Base-by-base conservation (phyloP, 1,140 invertebrate genomes). In the Dreissena rostriformis region DNA sequence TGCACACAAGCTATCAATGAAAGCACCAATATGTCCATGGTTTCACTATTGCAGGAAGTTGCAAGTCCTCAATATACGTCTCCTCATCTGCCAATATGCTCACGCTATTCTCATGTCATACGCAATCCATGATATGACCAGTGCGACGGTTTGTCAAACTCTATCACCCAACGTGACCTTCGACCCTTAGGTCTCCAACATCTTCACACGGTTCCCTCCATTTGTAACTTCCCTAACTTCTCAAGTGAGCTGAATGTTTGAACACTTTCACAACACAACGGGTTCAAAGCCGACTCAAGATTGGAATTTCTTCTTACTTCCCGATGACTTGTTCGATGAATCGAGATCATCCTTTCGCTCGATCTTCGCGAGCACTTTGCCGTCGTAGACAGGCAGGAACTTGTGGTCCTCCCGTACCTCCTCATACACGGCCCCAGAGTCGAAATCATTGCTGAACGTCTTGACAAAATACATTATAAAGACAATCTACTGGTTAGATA, bases 401-500 rank as follows among this genome's bases (percentile, higher is more conserved):
- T 28, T 57, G 29, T n/a, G 57, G 24, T 84, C 82, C n/a, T 84
- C 82, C 29, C 70, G 76, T 12, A 77, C 53, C 61, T 84, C 82
- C 70, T 84, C 82, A 65, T 77, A 84, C 7, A 84, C 82, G n/a
- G 68, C 82, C 55, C 77, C 82, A 0, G 74, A 84, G 52, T 84
- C 82, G 61, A 84, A 84, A 22, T 84, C 82, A 65, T 77, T 84
- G 66, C 51, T 84, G 67, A 72, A 70, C 19, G 82, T 78, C 73
- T 84, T 84, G 22, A 84, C 74, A 72, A 84, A 84, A 72, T 77
- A 84, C 55, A 73, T 84, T 52, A 7, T 77, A 83, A 57, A 15
- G 67, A 82, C 11, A 17, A 19, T n/a, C 17, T n/a, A 61, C 17
- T 61, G 57, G 57, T 61, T 61, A 39, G 39, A 39, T 39, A 39